phyloP scores from a whole-genome alignment of 2,888 invertebrate genomes.

The Bimastos eiseni region DNA sequence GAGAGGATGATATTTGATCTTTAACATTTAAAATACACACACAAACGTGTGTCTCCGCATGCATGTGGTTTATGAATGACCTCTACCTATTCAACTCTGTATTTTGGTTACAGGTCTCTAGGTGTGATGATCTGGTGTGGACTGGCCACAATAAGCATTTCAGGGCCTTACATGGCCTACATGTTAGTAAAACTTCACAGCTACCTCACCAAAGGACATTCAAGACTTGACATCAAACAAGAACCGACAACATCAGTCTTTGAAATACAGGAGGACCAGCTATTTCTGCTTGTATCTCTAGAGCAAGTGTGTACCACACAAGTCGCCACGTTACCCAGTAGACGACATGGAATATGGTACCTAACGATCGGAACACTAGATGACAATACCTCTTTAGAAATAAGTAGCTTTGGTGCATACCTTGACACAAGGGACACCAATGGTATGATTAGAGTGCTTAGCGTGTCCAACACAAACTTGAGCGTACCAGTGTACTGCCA shows the following conservation, averaged over 20 bases:
- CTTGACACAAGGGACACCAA: constrained; percentile 24
- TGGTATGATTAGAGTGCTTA: constrained; percentile 31
- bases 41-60: too few species aligned
- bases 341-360: constrained; percentile 23
- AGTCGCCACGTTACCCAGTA: not conserved
- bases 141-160: not conserved
- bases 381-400: not conserved
- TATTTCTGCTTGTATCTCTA: not conserved
- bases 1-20: too few species aligned
- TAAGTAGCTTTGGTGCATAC: constrained; percentile 33
- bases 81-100: not conserved
- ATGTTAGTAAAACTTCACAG: not conserved
- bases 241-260: not conserved
- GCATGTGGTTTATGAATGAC: not conserved
- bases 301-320: not conserved
- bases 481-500: constrained; percentile 30
- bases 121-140: not conserved
- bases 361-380: not conserved
- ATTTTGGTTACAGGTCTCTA: not conserved
- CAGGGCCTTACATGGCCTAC: not conserved
- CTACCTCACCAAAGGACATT: not conserved
- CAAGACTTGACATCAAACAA: not conserved
- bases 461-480: constrained; percentile 25
- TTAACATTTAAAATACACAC: not conserved
- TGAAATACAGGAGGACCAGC: not conserved